Evolutionary conservation across 2,888 invertebrate genomes (phyloP), one percentile per base, ranked within the genome.

Genomic region (Nomada goodeniana): DNA sequence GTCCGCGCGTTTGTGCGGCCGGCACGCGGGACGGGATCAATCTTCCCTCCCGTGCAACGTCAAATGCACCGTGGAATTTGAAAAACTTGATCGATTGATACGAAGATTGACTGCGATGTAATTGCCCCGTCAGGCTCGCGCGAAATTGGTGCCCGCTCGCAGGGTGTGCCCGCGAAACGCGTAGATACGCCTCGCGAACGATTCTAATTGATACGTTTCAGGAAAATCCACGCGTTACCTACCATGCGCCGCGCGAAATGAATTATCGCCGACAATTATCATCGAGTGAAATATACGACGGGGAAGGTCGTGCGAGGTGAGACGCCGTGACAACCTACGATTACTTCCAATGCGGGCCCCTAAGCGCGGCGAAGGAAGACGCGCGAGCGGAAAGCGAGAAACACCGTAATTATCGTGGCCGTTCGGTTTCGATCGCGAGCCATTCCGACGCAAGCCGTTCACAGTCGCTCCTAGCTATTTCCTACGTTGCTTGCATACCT

Each of bases 251-350:
- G 50, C 63, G 59, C 53, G 74, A 83, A 80, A 83, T 82, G 83
- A 88, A 86, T 88, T 88, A 87, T 83, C 77, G 76, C 64, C 65
- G 80, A 77, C 79, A 80, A 88, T 88, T 82, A 88, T 86, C 74
- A 88, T 76, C 81, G 74, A 76, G 78, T 52, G 80, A 80, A 82
- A 84, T 80, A 81, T 80, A 80, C 83, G 83, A 71, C 63, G 75
- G 76, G 36, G 75, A 18, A 76, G 86, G 84, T 84, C 83, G 64
- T 74, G 29, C 57, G 73, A 76, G 85, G 80, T 77, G 82, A 83
- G 79, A 36, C 75, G 1, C 36, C 82, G 75, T 76, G 86, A 86
- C 88, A 88, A 81, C 85, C 86, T 61, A 69, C 86, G 83, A 88
- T 88, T 88, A 88, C 80, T 84, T 72, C 80, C 80, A 83, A 80